phyloP scores from a whole-genome alignment of 2,888 invertebrate genomes.

The Thereva nobilitata region DNA sequence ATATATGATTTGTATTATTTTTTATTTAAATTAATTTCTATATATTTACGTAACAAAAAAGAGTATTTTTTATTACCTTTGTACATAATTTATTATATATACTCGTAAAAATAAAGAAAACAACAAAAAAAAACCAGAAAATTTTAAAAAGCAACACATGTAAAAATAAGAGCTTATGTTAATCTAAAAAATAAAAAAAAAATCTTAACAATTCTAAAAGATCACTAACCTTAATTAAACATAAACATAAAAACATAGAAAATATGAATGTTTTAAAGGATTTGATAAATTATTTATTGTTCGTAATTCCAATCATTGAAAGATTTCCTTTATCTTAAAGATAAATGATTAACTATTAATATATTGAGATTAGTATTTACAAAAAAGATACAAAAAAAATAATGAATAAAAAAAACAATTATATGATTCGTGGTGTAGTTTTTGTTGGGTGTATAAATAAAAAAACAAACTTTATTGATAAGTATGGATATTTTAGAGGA shows the following conservation, averaged over 20 bases:
- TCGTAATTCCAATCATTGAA: conserved; percentile 34
- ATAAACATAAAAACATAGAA: conserved; percentile 23
- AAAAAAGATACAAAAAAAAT: not conserved
- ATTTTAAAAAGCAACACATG: too few species aligned
- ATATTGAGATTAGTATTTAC: conserved; percentile 23
- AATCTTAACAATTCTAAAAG: conserved; percentile 23
- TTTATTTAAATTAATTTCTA: too few species aligned
- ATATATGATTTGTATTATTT: too few species aligned
- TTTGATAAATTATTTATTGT: conserved; percentile 36
- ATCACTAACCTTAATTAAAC: conserved; percentile 18
- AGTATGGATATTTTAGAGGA: conserved; percentile 22
- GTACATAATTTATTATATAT: too few species aligned
- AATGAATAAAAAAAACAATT: too few species aligned
- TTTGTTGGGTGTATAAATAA: conserved; percentile 20
- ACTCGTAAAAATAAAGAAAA: too few species aligned
- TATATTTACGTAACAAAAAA: too few species aligned
- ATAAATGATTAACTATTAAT: conserved; percentile 32
- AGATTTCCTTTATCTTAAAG: conserved; percentile 29
- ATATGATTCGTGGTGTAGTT: conserved; percentile 23
- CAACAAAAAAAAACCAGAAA: too few species aligned
- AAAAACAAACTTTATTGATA: not conserved
- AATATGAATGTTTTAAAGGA: conserved; percentile 35
- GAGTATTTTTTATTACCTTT: too few species aligned
- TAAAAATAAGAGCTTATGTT: too few species aligned
- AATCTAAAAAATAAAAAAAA: conserved; percentile 17